Evolutionary conservation across 2,888 invertebrate genomes (phyloP).

Genomic region (Arctia plantaginis): DNA sequence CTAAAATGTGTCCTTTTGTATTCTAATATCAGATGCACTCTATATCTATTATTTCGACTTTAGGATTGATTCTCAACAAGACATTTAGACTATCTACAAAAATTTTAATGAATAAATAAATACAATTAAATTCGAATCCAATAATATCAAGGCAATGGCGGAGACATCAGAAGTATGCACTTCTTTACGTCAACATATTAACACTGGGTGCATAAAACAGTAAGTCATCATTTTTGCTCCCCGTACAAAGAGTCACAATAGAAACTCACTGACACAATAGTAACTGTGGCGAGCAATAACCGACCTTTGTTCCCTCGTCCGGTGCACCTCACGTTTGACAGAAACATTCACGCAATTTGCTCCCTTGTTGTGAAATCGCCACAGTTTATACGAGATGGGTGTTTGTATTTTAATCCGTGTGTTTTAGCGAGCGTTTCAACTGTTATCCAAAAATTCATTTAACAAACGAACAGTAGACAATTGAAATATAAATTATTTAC

Average conservation of each 20-base stretch:
- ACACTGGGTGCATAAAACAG: neutral
- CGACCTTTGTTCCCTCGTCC: constrained; percentile 57
- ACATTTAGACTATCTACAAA: neutral
- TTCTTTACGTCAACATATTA: neutral
- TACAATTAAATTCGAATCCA: too few species aligned
- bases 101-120: neutral
- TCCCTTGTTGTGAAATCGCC: constrained; percentile 50
- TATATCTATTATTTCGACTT: neutral
- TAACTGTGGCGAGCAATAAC: constrained; percentile 46
- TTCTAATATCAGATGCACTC: neutral
- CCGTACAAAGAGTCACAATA: constrained; percentile 26
- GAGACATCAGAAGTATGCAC: neutral
- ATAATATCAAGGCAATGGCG: too few species aligned
- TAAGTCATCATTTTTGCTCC: constrained; percentile 16
- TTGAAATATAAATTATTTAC: neutral
- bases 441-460: neutral
- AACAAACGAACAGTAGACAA: neutral
- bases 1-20: neutral
- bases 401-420: constrained; percentile 35
- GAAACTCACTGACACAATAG: constrained; percentile 31
- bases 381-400: constrained; percentile 46
- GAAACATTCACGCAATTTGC: constrained; percentile 63
- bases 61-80: too few species aligned
- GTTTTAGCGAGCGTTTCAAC: neutral
- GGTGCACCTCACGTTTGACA: constrained; percentile 52